phyloP scores from a whole-genome alignment of 30 jellyfish, hydroid and myxozoan genomes.

The Cassiopea xamachana region DNA sequence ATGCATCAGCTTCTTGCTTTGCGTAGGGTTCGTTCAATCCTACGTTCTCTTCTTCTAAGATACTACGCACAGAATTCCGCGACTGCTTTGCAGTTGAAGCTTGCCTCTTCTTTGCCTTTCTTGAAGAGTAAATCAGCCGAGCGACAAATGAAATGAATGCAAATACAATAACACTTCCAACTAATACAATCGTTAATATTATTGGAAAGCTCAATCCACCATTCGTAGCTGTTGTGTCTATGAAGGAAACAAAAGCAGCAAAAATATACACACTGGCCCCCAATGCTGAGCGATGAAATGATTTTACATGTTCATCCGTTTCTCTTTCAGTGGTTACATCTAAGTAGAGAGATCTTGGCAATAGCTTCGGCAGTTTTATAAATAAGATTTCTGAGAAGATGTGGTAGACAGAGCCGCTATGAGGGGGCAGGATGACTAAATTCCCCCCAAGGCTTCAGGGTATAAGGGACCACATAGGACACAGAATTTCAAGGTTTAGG shows the following conservation, averaged over 20 bases:
- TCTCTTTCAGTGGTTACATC: no score
- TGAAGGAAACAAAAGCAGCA: neutral
- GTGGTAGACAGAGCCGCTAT: no score
- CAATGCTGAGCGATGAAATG: no score
- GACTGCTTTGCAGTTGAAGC: neutral
- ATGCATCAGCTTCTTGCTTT: neutral
- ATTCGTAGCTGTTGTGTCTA: neutral
- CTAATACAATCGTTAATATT: constrained; percentile 88
- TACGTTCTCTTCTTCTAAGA: constrained; percentile 34
- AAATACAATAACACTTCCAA: constrained; percentile 75
- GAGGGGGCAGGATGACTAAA: no score
- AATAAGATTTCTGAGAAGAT: no score
- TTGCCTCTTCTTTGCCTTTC: constrained; percentile 30
- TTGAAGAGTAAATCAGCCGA: constrained; percentile 24
- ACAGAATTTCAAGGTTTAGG: no score
- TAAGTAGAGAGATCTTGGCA: no score
- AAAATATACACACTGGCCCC: neutral
- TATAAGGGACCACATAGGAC: no score
- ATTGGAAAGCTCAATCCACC: constrained; percentile 89
- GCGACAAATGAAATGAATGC: constrained; percentile 57
- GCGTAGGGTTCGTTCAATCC: constrained; percentile 23
- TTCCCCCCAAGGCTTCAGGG: no score
- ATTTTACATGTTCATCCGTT: no score
- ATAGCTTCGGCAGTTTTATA: no score
- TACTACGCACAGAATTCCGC: neutral